Percentiles rank a stretch among this genome's conserved stretches.
Evolutionary conservation across 2,113 vertebrate genomes (phyloP).

Genomic region (Cariama cristata): DNA sequence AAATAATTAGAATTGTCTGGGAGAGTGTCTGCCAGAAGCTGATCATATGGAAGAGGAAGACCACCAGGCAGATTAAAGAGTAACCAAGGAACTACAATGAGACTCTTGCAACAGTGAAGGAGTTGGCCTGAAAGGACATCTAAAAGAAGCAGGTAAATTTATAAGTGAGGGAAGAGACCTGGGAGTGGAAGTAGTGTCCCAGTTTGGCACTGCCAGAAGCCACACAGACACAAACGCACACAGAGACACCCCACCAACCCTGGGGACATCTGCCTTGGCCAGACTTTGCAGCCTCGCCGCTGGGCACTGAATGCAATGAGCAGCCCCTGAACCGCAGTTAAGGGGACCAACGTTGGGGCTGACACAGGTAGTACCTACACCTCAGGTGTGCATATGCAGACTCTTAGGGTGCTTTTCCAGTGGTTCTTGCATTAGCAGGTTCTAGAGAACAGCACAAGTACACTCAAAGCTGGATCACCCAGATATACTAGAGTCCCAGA

Average conservation of each 20-base stretch:
- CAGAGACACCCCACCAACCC: neutral
- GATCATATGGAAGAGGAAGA: neutral
- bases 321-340: neutral
- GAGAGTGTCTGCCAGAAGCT: neutral
- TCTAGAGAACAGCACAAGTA: neutral
- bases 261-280: neutral
- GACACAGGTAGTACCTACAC: neutral
- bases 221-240: neutral
- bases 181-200: neutral
- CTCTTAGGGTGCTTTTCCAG: neutral
- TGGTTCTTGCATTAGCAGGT: neutral
- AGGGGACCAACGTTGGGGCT: fast-evolving
- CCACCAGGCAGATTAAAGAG: neutral
- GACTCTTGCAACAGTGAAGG: neutral
- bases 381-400: neutral
- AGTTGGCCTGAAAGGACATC: neutral
- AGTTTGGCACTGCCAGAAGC: neutral
- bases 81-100: neutral
- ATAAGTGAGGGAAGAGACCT: neutral
- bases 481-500: neutral
- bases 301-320: neutral
- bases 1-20: neutral
- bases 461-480: neutral
- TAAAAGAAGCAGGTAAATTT: neutral
- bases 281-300: fast-evolving